Conservation (phyloP, 2,888 invertebrate genomes). For the Philaethria dido region DNA sequence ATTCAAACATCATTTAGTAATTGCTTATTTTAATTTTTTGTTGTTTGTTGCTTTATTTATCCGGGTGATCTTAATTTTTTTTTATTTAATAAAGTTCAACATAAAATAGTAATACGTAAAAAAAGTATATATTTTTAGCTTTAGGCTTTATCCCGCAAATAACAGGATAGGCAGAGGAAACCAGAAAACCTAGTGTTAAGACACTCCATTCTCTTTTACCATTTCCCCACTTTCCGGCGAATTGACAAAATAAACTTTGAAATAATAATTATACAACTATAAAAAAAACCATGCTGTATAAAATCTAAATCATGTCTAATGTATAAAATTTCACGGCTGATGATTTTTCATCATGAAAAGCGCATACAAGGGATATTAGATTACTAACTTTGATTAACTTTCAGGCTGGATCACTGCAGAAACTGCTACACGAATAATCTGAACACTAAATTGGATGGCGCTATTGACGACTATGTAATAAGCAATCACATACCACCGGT, state of each 20-base stretch:
- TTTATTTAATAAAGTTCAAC: too few species aligned
- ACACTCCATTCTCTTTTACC: too few species aligned
- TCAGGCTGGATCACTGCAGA: conserved; percentile 86
- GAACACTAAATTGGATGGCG: conserved; percentile 77
- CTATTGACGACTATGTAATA: conserved; percentile 79
- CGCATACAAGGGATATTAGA: conserved; percentile 9
- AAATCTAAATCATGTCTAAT: not conserved
- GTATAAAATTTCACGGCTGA: not conserved
- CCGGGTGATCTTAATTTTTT: too few species aligned
- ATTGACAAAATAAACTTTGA: too few species aligned
- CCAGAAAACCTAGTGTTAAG: too few species aligned
- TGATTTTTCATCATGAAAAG: not conserved
- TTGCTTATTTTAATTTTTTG: not conserved
- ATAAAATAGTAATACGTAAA: too few species aligned
- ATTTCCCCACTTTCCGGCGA: too few species aligned
- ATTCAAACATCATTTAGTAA: not conserved
- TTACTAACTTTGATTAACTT: conserved; percentile 44
- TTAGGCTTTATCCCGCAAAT: too few species aligned
- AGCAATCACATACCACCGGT: conserved; percentile 76
- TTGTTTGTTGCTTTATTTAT: not conserved
- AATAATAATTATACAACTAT: too few species aligned
- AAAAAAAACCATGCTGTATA: not conserved
- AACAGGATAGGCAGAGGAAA: too few species aligned
- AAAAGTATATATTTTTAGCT: too few species aligned
- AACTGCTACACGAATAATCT: conserved; percentile 93